Evolutionary conservation across 2,888 invertebrate genomes (phyloP), one percentile per base, ranked within the genome.

Genomic region (Eueremaeus valkanovi): DNA sequence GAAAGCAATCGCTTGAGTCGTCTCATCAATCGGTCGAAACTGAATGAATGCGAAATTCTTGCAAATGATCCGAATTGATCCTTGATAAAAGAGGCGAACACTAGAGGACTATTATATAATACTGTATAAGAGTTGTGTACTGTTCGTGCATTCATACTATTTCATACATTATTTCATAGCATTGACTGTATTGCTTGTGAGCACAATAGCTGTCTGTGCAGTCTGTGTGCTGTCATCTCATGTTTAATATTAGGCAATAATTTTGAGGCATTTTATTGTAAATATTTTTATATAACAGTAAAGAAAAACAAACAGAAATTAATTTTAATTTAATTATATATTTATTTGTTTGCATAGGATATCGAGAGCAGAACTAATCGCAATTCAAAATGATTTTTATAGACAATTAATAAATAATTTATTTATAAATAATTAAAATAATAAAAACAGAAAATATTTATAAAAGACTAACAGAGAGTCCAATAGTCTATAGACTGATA

Each of bases 1-100:
- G 85, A 98, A 98, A 31, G 97, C 97, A 95, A 98, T 97, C 1
- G 97, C 97, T 83, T 97, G 96, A 61, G 98, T 96, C 6, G 97
- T 97, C 85, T 98, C 98, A 86, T 98, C 98, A 82, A 98, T 97
- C 21, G 98, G 98, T 81, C 96, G 88, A 82, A 89, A 90, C 88
- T 89, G 81, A 21, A 8, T n/a, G n/a, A n/a, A 98, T 82, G 98
- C 98, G 88, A 98, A 98, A 86, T 98, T 98, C 85, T 98, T 98
- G 85, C n/a, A n/a, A n/a, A n/a, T n/a, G n/a, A n/a, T 98, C 98
- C 85, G 98, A 88, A 86, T 98, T 98, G 77, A 98, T 97, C 84
- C 99, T n/a, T n/a, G n/a, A n/a, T n/a, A n/a, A n/a, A 98, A 83
- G 97, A 97, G 18, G 97, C 96, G 73, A 98, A 88, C 63, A 98